Evolutionary conservation across 1,140 invertebrate genomes (phyloP).

Genomic region (Drosophila mojavensis): DNA sequence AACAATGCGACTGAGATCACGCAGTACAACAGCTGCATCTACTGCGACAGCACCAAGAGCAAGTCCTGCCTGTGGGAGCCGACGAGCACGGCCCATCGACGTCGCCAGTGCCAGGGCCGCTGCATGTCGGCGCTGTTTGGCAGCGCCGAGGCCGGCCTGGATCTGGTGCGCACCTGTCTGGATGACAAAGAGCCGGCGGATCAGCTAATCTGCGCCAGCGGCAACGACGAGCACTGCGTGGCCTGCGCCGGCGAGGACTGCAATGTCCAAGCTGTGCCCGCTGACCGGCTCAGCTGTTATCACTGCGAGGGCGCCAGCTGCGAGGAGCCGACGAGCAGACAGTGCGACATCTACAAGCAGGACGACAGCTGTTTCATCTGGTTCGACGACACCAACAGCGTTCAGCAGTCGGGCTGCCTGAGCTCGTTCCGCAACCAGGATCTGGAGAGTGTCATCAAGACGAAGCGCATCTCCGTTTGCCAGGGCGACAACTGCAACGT

Average conservation of each 20-base stretch:
- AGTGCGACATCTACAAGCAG: conserved; percentile 64
- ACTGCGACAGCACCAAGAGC: conserved; percentile 70
- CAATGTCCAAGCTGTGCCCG: conserved; percentile 57
- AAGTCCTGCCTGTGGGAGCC: conserved; percentile 56
- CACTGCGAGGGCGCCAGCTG: conserved; percentile 62
- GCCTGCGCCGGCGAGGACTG: conserved; percentile 57
- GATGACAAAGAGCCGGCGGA: conserved; percentile 70
- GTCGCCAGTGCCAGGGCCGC: conserved; percentile 66
- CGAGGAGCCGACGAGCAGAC: conserved; percentile 45
- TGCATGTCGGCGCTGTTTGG: conserved; percentile 77
- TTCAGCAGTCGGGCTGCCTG: conserved; percentile 63
- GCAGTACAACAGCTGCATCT: conserved; percentile 67
- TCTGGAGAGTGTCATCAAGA: conserved; percentile 62
- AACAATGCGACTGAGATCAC: conserved; percentile 54
- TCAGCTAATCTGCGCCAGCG: conserved; percentile 44
- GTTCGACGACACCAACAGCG: conserved; percentile 63
- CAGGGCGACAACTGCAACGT: conserved; percentile 67
- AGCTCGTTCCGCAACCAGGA: conserved; percentile 74
- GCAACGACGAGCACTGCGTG: conserved; percentile 48
- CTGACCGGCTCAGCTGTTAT: conserved; percentile 62
- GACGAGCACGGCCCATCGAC: conserved; percentile 34
- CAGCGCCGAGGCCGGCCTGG: conserved; percentile 47
- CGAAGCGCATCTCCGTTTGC: conserved; percentile 70
- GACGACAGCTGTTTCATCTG: conserved; percentile 68
- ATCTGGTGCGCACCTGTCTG: conserved; percentile 73